A percentile compares a stretch with the other conserved stretches of the same genome.
Evolutionary conservation across 92 coral and sea anemone species (phyloP).

Genomic region (Phenganax marumi): DNA sequence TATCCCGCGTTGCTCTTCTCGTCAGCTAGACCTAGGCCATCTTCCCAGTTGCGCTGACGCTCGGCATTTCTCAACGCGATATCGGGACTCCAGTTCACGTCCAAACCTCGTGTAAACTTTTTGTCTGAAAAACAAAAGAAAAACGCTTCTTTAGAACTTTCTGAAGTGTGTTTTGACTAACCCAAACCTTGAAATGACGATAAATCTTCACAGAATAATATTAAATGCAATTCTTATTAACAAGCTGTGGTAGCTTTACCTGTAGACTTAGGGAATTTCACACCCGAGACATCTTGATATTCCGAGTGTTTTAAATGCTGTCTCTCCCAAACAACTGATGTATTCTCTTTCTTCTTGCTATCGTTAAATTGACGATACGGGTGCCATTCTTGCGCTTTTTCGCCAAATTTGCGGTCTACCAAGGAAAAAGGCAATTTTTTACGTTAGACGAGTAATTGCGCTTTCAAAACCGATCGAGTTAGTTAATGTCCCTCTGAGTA

Average conservation of each 20-base stretch:
- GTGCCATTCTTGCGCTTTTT: conserved; percentile 59
- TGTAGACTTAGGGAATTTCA: conserved; percentile 85
- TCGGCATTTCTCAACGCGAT: conserved; percentile 54
- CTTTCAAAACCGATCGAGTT: neutral
- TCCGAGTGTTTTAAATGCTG: conserved; percentile 70
- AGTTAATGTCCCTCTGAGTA: neutral
- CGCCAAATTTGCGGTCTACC: conserved; percentile 24
- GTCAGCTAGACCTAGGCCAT: conserved; percentile 90
- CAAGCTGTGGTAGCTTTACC: conserved; percentile 49
- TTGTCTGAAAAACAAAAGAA: conserved; percentile 59
- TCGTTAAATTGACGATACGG: conserved; percentile 75
- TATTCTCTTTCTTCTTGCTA: conserved; percentile 21
- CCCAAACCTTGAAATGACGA: neutral
- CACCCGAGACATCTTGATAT: conserved; percentile 78
- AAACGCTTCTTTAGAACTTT: neutral
- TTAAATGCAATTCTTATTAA: neutral
- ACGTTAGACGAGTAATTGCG: neutral
- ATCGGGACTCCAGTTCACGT: conserved; percentile 83
- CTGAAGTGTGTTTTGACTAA: neutral
- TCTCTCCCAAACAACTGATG: conserved; percentile 1
- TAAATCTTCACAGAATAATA: neutral
- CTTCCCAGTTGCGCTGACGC: conserved; percentile 79
- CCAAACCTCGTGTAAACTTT: conserved; percentile 67
- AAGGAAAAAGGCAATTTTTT: conserved; percentile 5
- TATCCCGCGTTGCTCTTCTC: conserved; percentile 59